These are phyloP conservation scores for Cavia porcellus DNA, from an alignment of 2,113 vertebrate species.

Conservation along the genomic window DNA sequence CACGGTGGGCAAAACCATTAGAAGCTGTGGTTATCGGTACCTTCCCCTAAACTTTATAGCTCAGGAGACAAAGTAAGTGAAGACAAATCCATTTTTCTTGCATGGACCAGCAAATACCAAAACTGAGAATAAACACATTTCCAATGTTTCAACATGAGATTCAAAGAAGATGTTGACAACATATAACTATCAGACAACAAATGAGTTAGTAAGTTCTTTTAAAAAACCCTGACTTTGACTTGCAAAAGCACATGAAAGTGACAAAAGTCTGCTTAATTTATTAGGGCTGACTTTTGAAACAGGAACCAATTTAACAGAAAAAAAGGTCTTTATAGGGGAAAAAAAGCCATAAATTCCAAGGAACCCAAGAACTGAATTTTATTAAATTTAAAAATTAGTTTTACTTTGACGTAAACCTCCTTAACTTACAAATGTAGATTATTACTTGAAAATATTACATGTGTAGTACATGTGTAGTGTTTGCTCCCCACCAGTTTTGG, in stretches of 20 bases:
- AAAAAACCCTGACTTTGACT: constrained; percentile 9
- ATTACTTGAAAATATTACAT: constrained; percentile 40
- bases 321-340: constrained; percentile 10
- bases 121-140: constrained; percentile 32
- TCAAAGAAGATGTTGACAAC: constrained; percentile 66
- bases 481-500: constrained; percentile 82
- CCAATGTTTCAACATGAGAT: constrained; percentile 75
- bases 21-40: constrained; percentile 58
- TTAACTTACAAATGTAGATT: constrained; percentile 82
- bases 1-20: constrained; percentile 81
- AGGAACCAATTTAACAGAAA: background rate
- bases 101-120: constrained; percentile 51
- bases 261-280: constrained; percentile 77
- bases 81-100: constrained; percentile 19
- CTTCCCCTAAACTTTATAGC: constrained; percentile 59
- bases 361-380: constrained; percentile 47
- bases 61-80: constrained; percentile 61
- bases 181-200: constrained; percentile 60
- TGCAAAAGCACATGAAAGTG: background rate
- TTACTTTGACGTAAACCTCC: constrained; percentile 83
- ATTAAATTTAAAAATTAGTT: constrained; percentile 46
- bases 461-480: constrained; percentile 79
- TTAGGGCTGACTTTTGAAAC: constrained; percentile 65
- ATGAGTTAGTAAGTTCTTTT: background rate
- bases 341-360: constrained; percentile 72